A percentile compares a stretch with the other conserved stretches of the same genome.
Conservation (phyloP, 30 jellyfish, hydroid and myxozoan species). For the Rhopilema esculentum region DNA sequence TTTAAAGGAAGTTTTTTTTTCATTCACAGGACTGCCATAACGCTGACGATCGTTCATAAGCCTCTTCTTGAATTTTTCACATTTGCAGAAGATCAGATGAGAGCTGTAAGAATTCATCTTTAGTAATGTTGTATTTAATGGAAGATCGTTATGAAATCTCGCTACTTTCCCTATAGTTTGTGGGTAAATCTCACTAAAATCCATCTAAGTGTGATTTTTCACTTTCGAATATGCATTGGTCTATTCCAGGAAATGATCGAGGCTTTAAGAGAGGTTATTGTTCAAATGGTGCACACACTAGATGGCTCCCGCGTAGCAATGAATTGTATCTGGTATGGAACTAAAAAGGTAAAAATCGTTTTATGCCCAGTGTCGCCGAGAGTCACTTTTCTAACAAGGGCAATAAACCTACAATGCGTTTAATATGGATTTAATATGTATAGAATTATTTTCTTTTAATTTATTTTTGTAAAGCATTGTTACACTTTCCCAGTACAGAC, state of each 20-base stretch:
- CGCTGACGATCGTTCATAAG: slow-evolving; percentile 73
- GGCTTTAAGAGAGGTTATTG: slow-evolving; percentile 67
- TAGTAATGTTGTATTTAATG: too few relatives aligned
- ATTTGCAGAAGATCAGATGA: slow-evolving; percentile 61
- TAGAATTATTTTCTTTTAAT: neutral
- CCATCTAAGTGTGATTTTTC: too few relatives aligned
- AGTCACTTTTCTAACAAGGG: too few relatives aligned
- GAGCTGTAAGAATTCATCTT: slow-evolving; percentile 55
- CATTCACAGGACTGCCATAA: slow-evolving; percentile 79
- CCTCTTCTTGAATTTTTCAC: slow-evolving; percentile 75
- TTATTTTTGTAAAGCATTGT: neutral
- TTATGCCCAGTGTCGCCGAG: too few relatives aligned
- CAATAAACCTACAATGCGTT: too few relatives aligned
- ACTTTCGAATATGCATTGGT: neutral
- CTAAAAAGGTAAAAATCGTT: slow-evolving; percentile 85
- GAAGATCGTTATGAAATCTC: too few relatives aligned
- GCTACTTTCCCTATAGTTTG: too few relatives aligned
- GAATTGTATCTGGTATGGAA: slow-evolving; percentile 89
- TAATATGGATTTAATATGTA: neutral
- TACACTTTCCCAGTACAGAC: too few relatives aligned
- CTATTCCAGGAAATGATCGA: slow-evolving; percentile 78
- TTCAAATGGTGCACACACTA: slow-evolving; percentile 80
- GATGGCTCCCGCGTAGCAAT: slow-evolving; percentile 91
- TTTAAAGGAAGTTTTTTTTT: too few relatives aligned
- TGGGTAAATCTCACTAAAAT: too few relatives aligned